These are phyloP conservation scores for Phyllotreta striolata DNA, from an alignment of 2,888 invertebrate species.

Conservation along the genomic window DNA sequence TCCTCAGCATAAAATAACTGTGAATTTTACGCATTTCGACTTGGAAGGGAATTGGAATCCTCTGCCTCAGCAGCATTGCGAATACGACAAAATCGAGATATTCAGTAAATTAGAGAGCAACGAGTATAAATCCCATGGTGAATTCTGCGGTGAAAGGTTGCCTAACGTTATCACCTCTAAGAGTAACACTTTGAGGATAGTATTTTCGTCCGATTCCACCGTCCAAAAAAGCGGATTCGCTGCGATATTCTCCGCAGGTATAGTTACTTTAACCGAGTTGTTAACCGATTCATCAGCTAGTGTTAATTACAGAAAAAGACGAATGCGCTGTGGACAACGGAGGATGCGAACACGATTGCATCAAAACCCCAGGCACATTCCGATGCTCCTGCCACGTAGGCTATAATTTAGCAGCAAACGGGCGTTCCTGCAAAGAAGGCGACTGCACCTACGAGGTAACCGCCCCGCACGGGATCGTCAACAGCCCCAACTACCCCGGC, in stretches of 20 bases:
- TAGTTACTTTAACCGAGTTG: not conserved
- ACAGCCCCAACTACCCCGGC: conserved; percentile 93
- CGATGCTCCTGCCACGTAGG: conserved; percentile 97
- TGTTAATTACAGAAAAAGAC: conserved; percentile 78
- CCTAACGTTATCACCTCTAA: conserved; percentile 93
- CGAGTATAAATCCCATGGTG: conserved; percentile 82
- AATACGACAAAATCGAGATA: conserved; percentile 92
- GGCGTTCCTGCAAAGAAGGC: conserved; percentile 96
- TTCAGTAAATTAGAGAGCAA: conserved; percentile 85
- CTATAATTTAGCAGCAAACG: conserved; percentile 92
- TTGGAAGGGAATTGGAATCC: conserved; percentile 94
- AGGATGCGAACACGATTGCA: conserved; percentile 96
- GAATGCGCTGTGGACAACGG: conserved; percentile 98
- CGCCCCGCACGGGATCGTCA: conserved; percentile 82
- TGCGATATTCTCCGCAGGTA: conserved; percentile 89
- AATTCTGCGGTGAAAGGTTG: conserved; percentile 85
- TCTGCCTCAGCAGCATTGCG: conserved; percentile 85
- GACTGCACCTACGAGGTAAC: conserved; percentile 96
- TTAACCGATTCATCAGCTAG: not conserved
- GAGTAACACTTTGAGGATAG: conserved; percentile 86
- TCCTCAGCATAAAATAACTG: conserved; percentile 90
- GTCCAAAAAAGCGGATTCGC: conserved; percentile 96
- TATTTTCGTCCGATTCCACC: conserved; percentile 94
- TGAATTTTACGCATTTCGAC: conserved; percentile 98
- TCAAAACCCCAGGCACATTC: conserved; percentile 92